Percentiles rank a stretch among this genome's conserved stretches.
phyloP scores from a whole-genome alignment of 2,797 vertebrate species.

The Melanogrammus aeglefinus region DNA sequence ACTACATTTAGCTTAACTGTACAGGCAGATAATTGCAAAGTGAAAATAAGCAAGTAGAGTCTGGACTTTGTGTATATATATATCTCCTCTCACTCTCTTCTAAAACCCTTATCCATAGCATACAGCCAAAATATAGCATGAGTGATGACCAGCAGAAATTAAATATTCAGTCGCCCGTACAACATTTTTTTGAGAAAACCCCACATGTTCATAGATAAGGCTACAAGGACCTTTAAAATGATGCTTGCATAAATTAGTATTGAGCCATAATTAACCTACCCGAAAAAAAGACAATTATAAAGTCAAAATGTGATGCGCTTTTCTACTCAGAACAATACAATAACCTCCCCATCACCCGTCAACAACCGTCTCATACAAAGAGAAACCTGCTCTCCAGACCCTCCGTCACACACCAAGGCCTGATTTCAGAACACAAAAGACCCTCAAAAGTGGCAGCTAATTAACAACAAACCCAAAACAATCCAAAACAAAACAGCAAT shows the following conservation, averaged over 20 bases:
- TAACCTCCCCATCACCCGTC: neutral
- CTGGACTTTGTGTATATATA: no score
- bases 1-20: neutral
- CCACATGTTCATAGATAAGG: neutral
- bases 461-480: slow-evolving; percentile 23
- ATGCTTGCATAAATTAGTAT: neutral
- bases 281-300: neutral
- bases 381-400: neutral
- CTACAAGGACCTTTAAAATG: neutral
- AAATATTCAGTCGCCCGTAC: neutral
- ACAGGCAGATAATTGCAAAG: neutral
- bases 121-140: neutral
- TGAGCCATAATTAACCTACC: neutral
- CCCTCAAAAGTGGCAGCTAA: slow-evolving; percentile 10
- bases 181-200: neutral
- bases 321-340: neutral
- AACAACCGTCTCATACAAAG: neutral
- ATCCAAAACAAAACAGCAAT: slow-evolving; percentile 6
- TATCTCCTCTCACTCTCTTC: neutral
- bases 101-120: neutral
- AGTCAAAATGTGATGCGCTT: neutral
- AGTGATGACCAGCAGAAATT: neutral
- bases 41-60: neutral
- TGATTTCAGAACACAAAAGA: neutral
- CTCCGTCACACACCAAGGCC: neutral